phyloP scores from a whole-genome alignment of 2,888 invertebrate species.

The Exephanes ischioxanthus region DNA sequence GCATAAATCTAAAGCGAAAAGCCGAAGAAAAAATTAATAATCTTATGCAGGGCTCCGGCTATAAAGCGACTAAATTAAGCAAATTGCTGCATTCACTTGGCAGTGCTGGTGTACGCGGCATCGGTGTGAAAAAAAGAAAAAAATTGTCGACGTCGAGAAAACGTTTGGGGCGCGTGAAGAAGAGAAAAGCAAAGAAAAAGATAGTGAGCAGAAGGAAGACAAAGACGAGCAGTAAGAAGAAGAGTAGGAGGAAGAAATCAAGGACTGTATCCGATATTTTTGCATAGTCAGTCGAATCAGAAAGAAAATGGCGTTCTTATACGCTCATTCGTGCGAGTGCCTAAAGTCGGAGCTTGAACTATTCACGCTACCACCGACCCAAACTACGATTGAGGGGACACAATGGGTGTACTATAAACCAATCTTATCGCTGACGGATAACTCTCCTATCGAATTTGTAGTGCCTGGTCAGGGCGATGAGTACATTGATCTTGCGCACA shows the following conservation, averaged over 20 bases:
- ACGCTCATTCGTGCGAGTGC: too few species aligned
- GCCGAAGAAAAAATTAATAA: not conserved
- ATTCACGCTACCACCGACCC: too few species aligned
- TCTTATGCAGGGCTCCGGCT: not conserved
- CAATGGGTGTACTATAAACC: too few species aligned
- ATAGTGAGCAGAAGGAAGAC: not conserved
- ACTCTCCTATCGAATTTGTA: constrained; percentile 72
- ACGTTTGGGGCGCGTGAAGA: not conserved
- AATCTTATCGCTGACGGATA: too few species aligned
- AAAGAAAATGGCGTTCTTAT: not conserved
- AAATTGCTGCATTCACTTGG: not conserved
- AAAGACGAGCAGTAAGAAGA: not conserved
- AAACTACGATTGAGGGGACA: too few species aligned
- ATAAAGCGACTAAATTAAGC: not conserved
- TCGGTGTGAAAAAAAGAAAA: constrained; percentile 4
- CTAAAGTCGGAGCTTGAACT: too few species aligned
- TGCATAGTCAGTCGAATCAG: not conserved
- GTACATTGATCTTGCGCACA: constrained; percentile 72
- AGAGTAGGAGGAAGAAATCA: not conserved
- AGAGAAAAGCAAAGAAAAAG: too few species aligned
- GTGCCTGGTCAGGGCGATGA: constrained; percentile 60
- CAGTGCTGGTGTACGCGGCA: not conserved
- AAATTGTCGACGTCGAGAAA: not conserved
- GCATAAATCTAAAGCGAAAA: not conserved
- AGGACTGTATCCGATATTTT: constrained; percentile 35